These are phyloP conservation scores for Canis aureus DNA, from an alignment of 2,113 vertebrate species.

Conservation along the genomic window DNA sequence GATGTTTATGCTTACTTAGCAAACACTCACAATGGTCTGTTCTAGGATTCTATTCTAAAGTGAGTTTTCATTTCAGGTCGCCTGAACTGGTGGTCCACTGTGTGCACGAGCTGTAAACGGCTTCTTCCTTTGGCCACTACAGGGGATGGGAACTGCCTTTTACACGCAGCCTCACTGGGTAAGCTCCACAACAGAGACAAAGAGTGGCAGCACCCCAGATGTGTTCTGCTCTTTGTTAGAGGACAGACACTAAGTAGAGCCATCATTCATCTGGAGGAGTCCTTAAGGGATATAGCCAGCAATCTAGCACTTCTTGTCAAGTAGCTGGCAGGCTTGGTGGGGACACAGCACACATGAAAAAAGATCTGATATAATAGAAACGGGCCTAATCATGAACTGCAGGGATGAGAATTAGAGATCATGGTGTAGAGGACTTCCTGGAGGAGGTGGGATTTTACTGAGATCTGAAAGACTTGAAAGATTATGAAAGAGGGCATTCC, in stretches of 20 bases:
- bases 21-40: not conserved
- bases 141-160: conserved; percentile 98
- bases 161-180: conserved; percentile 98
- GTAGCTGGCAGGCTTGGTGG: not conserved
- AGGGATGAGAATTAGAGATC: not conserved
- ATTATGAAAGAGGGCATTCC: not conserved
- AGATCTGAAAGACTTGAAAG: conserved; percentile 4
- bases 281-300: not conserved
- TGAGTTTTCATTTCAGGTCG: conserved; percentile 90
- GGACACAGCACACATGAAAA: not conserved
- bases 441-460: not conserved
- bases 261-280: not conserved
- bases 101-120: conserved; percentile 97
- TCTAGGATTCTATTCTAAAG: not conserved
- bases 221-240: not conserved
- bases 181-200: conserved; percentile 65
- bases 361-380: not conserved
- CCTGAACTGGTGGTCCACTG: conserved; percentile 98
- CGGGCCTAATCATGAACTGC: not conserved
- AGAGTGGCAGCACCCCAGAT: not conserved
- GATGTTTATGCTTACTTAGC: not conserved
- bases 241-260: not conserved
- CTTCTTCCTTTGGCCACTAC: conserved; percentile 98
- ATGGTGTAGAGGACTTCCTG: not conserved
- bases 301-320: not conserved